Evolutionary conservation across 2,797 vertebrate species (phyloP), one percentile per base, ranked within the genome.

Genomic region (Catamblyrhynchus diadema): DNA sequence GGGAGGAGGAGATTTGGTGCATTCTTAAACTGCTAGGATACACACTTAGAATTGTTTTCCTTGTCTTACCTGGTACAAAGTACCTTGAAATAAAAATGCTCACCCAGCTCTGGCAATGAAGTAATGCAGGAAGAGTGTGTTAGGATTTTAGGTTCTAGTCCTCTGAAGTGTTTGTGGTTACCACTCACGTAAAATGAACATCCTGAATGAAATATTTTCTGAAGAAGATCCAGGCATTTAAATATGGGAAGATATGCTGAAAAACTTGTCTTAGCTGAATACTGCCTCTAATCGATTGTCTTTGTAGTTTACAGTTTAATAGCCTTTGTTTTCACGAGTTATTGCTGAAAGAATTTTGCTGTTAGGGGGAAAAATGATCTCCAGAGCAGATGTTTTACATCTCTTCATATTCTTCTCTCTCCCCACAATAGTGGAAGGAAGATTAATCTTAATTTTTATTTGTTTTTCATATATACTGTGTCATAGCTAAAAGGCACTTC

Each of bases 391-490:
- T 95, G 90, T 93, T 95, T 92, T 91, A 90, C 89, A 94, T 97
- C 96, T 90, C 87, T 94, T 96, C 85, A 61, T 96, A 88, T 83
- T 95, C 81, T 94, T 95, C 47, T 89, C 77, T 93, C 93, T 95
- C 91, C 71, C 91, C 90, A 87, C 90, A 96, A 91, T 92, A 94
- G 94, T 87, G 79, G 89, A 96, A 94, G 92, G 94, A 96, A 95
- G 95, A 96, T 96, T 95, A 93, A 95, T 97, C 91, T 94, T 96
- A 95, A 95, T 97, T 97, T 96, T 96, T 97, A 94, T 97, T 96
- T 96, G 92, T 95, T 94, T 96, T 95, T 96, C 88, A 83, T 94
- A 96, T 96, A 97, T 94, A 97, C 95, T 96, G 91, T 97, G 95
- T 96, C 95, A 79, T 71, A 95, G 97, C 92, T 92, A 97, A 97